These are phyloP conservation scores for Actinernus sp. DNA, from an alignment of 92 coral and sea anemone genomes.

Conservation along the genomic window DNA sequence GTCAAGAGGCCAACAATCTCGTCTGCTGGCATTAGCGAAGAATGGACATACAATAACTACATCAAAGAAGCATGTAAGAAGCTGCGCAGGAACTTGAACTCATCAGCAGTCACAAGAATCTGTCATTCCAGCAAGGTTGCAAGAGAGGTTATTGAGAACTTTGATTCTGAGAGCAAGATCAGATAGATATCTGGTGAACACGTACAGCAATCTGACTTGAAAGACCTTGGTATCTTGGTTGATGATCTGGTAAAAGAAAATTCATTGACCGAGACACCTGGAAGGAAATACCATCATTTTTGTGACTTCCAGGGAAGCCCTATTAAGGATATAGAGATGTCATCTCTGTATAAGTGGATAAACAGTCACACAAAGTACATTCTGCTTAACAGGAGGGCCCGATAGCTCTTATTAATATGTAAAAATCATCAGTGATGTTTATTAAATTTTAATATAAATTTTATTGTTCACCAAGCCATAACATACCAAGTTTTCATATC, in stretches of 20 bases:
- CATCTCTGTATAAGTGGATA: constrained; percentile 5
- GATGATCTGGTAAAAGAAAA: not conserved
- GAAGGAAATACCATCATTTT: not conserved
- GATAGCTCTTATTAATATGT: too few species aligned
- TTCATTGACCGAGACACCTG: not conserved
- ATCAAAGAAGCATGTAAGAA: constrained; percentile 14
- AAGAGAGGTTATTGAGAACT: constrained; percentile 34
- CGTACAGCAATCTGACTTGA: constrained; percentile 12
- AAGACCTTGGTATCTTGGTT: constrained; percentile 16
- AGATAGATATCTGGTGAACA: constrained; percentile 51
- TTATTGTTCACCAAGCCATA: too few species aligned
- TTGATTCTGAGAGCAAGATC: constrained; percentile 17
- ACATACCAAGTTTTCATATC: too few species aligned
- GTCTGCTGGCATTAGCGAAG: too few species aligned
- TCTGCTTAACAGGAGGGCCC: constrained; percentile 10
- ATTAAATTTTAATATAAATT: too few species aligned
- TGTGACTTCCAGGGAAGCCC: not conserved
- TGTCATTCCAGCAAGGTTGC: not conserved
- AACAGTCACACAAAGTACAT: constrained; percentile 9
- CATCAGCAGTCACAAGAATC: not conserved
- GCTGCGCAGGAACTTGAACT: constrained; percentile 9
- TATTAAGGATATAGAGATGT: constrained; percentile 10
- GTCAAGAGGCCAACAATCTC: too few species aligned
- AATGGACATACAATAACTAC: constrained; percentile 27
- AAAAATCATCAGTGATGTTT: too few species aligned